Evolutionary conservation across 2,113 vertebrate genomes (phyloP).

Genomic region (Numida meleagris): DNA sequence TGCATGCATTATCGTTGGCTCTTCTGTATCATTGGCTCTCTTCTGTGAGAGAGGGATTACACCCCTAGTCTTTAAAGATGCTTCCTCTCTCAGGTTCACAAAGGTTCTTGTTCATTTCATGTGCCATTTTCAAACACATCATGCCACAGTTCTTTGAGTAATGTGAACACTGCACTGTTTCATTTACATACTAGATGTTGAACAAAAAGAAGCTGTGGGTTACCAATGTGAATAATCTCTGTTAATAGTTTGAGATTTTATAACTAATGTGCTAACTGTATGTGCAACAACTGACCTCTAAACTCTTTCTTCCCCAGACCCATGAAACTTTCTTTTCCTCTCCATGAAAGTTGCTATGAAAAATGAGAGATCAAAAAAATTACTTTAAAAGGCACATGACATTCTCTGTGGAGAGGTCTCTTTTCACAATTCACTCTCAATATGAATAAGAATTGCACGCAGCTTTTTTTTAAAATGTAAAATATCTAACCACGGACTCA

Average conservation of each 20-base stretch:
- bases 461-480: neutral
- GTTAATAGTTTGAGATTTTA: neutral
- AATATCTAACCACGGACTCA: neutral
- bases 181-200: too few species aligned
- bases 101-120: neutral
- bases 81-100: neutral
- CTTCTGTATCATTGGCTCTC: accelerated
- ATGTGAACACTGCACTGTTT: neutral
- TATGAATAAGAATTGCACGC: neutral
- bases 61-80: neutral
- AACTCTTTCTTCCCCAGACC: neutral
- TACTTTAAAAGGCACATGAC: neutral
- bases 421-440: neutral
- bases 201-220: neutral
- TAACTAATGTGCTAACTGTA: neutral
- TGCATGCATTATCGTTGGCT: accelerated
- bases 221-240: neutral
- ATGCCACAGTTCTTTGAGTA: neutral
- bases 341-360: neutral
- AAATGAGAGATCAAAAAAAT: neutral
- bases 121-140: neutral
- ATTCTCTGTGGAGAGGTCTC: neutral
- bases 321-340: neutral
- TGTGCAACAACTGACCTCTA: neutral
- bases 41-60: accelerated